Evolutionary conservation across 2,797 vertebrate species (phyloP).

Genomic region (Cottoperca gobio): DNA sequence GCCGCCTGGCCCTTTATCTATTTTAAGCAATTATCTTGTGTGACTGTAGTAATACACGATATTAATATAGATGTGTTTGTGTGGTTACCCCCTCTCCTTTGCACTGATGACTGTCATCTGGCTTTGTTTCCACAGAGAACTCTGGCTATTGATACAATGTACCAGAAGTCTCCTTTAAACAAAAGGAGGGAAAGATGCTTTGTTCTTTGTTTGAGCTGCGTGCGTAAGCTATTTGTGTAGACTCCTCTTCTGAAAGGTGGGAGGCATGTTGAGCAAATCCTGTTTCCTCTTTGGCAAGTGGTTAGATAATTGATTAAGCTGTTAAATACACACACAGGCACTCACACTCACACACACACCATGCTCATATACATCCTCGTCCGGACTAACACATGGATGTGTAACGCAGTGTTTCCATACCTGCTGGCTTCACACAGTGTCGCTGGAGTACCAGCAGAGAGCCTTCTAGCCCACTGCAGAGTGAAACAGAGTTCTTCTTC

Average conservation of each 20-base stretch:
- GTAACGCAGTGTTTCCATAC: slow-evolving; percentile 61
- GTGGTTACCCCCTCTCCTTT: slow-evolving; percentile 48
- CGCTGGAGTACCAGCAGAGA: slow-evolving; percentile 69
- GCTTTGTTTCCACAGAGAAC: slow-evolving; percentile 66
- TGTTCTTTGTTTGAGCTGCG: slow-evolving; percentile 66
- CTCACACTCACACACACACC: slow-evolving; percentile 11
- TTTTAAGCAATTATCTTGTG: slow-evolving; percentile 80
- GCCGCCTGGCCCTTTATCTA: slow-evolving; percentile 75
- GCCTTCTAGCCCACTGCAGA: slow-evolving; percentile 37
- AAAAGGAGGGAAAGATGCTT: slow-evolving; percentile 58
- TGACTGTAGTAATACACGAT: slow-evolving; percentile 70
- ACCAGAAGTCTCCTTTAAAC: slow-evolving; percentile 66
- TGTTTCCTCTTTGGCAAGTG: slow-evolving; percentile 64
- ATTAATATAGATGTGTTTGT: slow-evolving; percentile 78
- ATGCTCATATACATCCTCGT: slow-evolving; percentile 20
- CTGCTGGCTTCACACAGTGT: slow-evolving; percentile 75
- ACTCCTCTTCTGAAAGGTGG: slow-evolving; percentile 59
- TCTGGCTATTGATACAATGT: slow-evolving; percentile 65
- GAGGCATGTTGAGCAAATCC: slow-evolving; percentile 62
- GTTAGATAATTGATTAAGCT: slow-evolving; percentile 71
- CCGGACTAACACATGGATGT: slow-evolving; percentile 36
- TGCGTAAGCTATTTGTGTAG: slow-evolving; percentile 65
- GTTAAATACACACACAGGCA: slow-evolving; percentile 50
- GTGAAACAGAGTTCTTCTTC: slow-evolving; percentile 44
- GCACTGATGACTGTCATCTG: slow-evolving; percentile 63